Evolutionary conservation across 1,140 invertebrate species (phyloP), one percentile per base, ranked within the genome.

Genomic region (Drosophila pseudoobscura): DNA sequence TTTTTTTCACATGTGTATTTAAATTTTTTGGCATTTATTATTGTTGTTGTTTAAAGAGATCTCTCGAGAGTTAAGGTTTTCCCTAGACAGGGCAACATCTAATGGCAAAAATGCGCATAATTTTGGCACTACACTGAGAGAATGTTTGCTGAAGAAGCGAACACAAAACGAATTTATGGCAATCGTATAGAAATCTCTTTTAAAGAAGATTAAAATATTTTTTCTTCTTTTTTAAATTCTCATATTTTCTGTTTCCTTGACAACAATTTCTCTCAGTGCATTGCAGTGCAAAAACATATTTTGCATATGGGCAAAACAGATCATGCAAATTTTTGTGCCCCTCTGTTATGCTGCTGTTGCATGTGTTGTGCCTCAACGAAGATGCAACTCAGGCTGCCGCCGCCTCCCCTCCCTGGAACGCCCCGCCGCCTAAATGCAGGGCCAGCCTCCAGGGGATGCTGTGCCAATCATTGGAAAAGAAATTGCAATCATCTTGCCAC

Each of bases 401-500:
- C 31, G 3, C 11, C 35, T 56, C n/a, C 13, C 17, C 4, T 24
- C 24, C 24, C 35, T 39, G 35, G 11, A 39, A 5, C 11, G 41
- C n/a, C 39, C 15, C 58, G 9, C 35, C 8, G 31, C 45, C 20
- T 58, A 17, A 15, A 51, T 11, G 43, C 5, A 46, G 20, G 3
- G 13, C 31, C 39, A 26, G 31, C 49, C 51, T 55, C 52, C 26
- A 22, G 29, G 54, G 71, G 78, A 70, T 71, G 78, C 74, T 71
- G 74, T 59, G 64, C 62, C 78, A 87, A 88, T 87, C 60, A 83
- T 83, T 85, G 78, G 45, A 68, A 83, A 88, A 76, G 68, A 87
- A 87, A 88, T 69, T 82, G 83, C 84, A 87, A 87, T 88, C 75
- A 88, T 78, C 71, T 83, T 87, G 56, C 64, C 57, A 64, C 74